A percentile compares a stretch with the other conserved stretches of the same genome.
These are phyloP conservation scores for Vidua macroura DNA, from an alignment of 2,113 vertebrate species.

Conservation along the genomic window DNA sequence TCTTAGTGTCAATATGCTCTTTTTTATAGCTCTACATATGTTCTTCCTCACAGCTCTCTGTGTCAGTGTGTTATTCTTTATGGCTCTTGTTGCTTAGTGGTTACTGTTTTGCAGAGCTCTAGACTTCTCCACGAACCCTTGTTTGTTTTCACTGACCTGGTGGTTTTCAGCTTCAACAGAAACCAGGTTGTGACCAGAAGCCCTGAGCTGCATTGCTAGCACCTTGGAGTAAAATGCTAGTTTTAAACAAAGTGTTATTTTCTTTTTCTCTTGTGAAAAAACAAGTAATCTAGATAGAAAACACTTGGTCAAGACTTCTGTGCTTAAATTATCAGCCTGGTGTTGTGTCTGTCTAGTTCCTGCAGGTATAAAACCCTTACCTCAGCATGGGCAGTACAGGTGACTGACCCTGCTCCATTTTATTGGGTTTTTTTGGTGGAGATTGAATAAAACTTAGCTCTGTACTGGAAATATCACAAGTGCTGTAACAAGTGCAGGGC, in stretches of 20 bases:
- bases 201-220: background rate
- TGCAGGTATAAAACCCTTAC: background rate
- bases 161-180: background rate
- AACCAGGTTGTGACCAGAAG: background rate
- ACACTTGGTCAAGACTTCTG: background rate
- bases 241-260: background rate
- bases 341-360: background rate
- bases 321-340: background rate
- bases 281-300: background rate
- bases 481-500: background rate
- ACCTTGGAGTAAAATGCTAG: background rate
- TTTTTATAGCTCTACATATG: background rate
- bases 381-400: background rate
- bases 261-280: background rate
- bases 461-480: background rate
- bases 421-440: background rate
- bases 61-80: background rate
- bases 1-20: background rate
- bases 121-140: background rate
- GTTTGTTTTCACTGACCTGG: conserved; percentile 22
- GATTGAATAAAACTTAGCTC: background rate
- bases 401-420: background rate
- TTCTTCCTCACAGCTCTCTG: background rate
- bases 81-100: background rate
- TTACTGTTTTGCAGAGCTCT: conserved; percentile 5